phyloP scores from a whole-genome alignment of 2,797 vertebrate species.

The Schizopygopsis malacanthus region DNA sequence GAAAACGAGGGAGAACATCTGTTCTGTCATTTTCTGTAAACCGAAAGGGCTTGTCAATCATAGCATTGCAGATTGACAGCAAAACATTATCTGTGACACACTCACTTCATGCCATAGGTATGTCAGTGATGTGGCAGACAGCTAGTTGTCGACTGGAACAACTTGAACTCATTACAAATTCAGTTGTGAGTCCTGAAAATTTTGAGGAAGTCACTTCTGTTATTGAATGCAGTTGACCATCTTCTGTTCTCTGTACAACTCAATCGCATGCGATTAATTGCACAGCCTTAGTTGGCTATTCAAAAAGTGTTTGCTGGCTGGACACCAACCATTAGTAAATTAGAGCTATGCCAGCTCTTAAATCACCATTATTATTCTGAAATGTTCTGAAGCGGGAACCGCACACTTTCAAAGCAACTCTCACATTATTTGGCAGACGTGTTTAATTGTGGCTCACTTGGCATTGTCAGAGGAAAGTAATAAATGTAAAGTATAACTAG shows the following conservation, averaged over 20 bases:
- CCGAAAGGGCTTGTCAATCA: not conserved
- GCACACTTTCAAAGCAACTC: conserved; percentile 63
- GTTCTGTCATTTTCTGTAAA: not conserved
- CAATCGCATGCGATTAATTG: not conserved
- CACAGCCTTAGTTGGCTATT: conserved; percentile 22
- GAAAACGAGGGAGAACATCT: not conserved
- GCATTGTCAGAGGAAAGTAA: conserved; percentile 58
- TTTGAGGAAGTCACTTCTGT: not conserved
- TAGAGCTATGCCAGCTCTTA: conserved; percentile 61
- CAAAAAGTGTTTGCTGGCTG: conserved; percentile 47
- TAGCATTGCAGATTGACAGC: not conserved
- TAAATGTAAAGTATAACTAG: conserved; percentile 68
- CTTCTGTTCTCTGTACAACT: not conserved
- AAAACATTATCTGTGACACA: not conserved
- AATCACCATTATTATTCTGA: conserved; percentile 65
- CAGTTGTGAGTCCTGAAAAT: not conserved
- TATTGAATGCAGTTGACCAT: not conserved
- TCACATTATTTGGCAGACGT: conserved; percentile 65
- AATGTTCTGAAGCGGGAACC: conserved; percentile 54
- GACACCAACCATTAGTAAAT: conserved; percentile 59
- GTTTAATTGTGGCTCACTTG: conserved; percentile 59
- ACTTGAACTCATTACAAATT: conserved; percentile 11
- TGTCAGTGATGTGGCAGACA: conserved; percentile 2
- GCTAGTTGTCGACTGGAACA: not conserved
- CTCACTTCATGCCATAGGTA: not conserved